Conservation (phyloP, 2,113 vertebrate species). For the Cynopterus brachyotis region DNA sequence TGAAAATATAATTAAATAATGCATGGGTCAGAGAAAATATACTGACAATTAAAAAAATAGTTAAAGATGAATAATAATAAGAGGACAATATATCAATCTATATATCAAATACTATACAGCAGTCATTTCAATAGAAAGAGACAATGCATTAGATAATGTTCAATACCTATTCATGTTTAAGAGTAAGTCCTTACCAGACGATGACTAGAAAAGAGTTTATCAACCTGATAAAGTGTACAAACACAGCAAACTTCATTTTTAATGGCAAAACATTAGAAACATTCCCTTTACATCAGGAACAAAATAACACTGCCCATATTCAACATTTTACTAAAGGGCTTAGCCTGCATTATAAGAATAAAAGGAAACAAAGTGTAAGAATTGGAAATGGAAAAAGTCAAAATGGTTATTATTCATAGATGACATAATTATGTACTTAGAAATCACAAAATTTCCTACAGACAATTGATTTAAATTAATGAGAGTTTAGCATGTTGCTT, state of each 20-base stretch:
- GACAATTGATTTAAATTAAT: conserved; percentile 21
- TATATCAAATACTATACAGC: not conserved
- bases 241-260: conserved; percentile 3
- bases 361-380: not conserved
- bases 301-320: not conserved
- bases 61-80: not conserved
- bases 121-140: not conserved
- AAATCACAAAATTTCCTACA: not conserved
- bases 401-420: not conserved
- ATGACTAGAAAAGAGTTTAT: not conserved
- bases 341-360: not conserved
- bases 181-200: not conserved
- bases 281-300: not conserved
- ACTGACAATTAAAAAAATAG: not conserved
- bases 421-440: not conserved
- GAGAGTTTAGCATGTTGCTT: not conserved
- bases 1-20: conserved; percentile 31
- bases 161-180: not conserved
- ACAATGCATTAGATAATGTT: not conserved
- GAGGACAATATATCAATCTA: not conserved
- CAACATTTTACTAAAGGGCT: not conserved
- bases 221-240: not conserved
- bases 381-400: not conserved
- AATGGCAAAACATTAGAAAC: not conserved
- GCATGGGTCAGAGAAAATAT: not conserved